Conservation (phyloP, 2,888 invertebrate genomes). For the Pachymerium ferrugineum region DNA sequence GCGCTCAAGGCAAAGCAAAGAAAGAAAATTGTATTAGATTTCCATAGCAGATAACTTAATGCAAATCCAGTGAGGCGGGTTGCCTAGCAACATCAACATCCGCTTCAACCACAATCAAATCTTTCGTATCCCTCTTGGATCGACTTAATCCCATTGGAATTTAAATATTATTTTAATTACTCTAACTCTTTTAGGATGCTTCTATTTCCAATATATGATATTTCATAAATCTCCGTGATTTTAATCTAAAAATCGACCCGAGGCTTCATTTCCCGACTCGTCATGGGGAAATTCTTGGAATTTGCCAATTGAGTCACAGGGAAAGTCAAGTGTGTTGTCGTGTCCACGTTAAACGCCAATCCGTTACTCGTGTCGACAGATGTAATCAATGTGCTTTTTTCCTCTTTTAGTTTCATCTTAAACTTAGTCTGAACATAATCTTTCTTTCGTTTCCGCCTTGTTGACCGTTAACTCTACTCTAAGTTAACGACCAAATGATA, state of each 20-base stretch:
- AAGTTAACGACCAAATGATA: slow-evolving; percentile 13
- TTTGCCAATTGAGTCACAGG: slow-evolving; percentile 7
- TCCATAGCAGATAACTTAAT: slow-evolving; percentile 21
- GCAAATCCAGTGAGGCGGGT: slow-evolving; percentile 22
- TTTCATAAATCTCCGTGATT: too few relatives aligned
- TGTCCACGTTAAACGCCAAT: slow-evolving; percentile 20
- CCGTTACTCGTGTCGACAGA: slow-evolving; percentile 15
- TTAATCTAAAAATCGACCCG: too few relatives aligned
- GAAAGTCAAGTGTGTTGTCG: slow-evolving; percentile 19
- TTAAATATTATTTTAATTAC: slow-evolving; percentile 8
- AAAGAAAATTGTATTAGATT: slow-evolving; percentile 21
- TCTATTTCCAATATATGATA: neutral
- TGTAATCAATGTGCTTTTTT: slow-evolving; percentile 24
- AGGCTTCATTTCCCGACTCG: too few relatives aligned
- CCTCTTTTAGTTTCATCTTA: slow-evolving; percentile 17
- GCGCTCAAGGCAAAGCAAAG: slow-evolving; percentile 9
- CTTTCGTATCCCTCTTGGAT: slow-evolving; percentile 4
- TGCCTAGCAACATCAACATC: slow-evolving; percentile 20
- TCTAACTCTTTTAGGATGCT: neutral
- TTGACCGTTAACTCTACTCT: neutral
- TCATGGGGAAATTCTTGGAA: neutral
- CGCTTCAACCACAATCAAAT: slow-evolving; percentile 19
- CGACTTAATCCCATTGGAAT: slow-evolving; percentile 1
- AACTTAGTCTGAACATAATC: slow-evolving; percentile 25
- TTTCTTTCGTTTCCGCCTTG: slow-evolving; percentile 19